Percentiles rank a stretch among this genome's conserved stretches.
These are phyloP conservation scores for Propithecus perrieri DNA, from an alignment of 2,797 vertebrate genomes.

Conservation along the genomic window DNA sequence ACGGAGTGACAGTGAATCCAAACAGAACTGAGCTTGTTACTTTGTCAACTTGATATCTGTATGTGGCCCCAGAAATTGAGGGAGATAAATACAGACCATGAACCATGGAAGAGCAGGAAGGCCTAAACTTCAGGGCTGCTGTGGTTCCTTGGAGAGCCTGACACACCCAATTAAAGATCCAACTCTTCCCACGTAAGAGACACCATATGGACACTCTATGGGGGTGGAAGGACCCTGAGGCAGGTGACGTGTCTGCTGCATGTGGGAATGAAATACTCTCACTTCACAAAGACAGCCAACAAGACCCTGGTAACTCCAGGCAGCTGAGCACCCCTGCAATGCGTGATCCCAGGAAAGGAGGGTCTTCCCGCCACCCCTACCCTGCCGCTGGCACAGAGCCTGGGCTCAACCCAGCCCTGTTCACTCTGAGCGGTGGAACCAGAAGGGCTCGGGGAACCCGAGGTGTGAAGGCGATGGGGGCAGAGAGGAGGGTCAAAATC, in stretches of 20 bases:
- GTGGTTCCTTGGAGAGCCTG: not conserved
- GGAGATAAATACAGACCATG: not conserved
- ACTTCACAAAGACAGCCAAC: not conserved
- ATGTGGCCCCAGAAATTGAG: not conserved
- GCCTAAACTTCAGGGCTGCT: not conserved
- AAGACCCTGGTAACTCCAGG: not conserved
- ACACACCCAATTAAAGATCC: not conserved
- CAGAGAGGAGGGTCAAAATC: not conserved
- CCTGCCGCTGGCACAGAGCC: not conserved
- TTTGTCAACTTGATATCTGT: not conserved
- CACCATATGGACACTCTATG: not conserved
- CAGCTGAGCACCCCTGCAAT: not conserved
- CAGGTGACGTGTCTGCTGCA: not conserved
- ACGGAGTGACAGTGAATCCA: not conserved
- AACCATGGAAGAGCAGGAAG: not conserved
- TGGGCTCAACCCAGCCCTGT: not conserved
- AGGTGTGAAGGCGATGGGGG: rapidly evolving
- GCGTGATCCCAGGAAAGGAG: rapidly evolving
- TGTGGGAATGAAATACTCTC: not conserved
- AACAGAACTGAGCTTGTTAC: not conserved
- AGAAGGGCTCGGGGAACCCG: not conserved
- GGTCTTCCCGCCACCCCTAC: not conserved
- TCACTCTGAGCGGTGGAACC: not conserved
- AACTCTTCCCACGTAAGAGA: not conserved
- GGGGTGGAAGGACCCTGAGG: not conserved